Percentiles rank a stretch among this genome's conserved stretches.
These are phyloP conservation scores for Neodiprion virginianus DNA, from an alignment of 1,140 invertebrate genomes.

Conservation along the genomic window DNA sequence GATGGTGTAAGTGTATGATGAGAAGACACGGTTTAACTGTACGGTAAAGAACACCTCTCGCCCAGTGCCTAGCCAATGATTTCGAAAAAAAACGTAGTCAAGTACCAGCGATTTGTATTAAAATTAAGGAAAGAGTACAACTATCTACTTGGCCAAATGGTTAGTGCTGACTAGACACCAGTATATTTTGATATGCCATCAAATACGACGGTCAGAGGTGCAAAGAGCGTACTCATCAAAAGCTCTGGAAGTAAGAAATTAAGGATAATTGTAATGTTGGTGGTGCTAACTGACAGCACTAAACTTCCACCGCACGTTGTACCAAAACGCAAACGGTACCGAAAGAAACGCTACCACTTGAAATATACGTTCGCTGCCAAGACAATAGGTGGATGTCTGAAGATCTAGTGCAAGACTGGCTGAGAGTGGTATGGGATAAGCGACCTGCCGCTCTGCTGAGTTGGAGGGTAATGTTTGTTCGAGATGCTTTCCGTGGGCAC, in stretches of 20 bases:
- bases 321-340: slow-evolving; percentile 26
- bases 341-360: slow-evolving; percentile 20
- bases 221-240: slow-evolving; percentile 19
- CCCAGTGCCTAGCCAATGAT: slow-evolving; percentile 19
- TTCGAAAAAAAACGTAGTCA: slow-evolving; percentile 23
- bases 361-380: slow-evolving; percentile 23
- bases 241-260: slow-evolving; percentile 21
- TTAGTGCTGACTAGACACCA: slow-evolving; percentile 28
- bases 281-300: slow-evolving; percentile 23
- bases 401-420: slow-evolving; percentile 24
- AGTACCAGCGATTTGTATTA: slow-evolving; percentile 17
- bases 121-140: slow-evolving; percentile 19
- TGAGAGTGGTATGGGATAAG: slow-evolving; percentile 22
- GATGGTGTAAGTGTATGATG: slow-evolving; percentile 21
- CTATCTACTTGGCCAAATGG: slow-evolving; percentile 24
- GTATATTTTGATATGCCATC: slow-evolving; percentile 29
- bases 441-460: slow-evolving; percentile 23
- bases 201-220: slow-evolving; percentile 21
- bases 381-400: slow-evolving; percentile 28
- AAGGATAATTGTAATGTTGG: slow-evolving; percentile 25
- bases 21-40: slow-evolving; percentile 13
- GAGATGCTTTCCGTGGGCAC: slow-evolving; percentile 23
- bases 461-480: slow-evolving; percentile 20
- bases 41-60: slow-evolving; percentile 12
- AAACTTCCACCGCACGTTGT: slow-evolving; percentile 26